These are phyloP conservation scores for Drosophila pseudoananassae DNA, from an alignment of 1,140 invertebrate species.

Conservation along the genomic window DNA sequence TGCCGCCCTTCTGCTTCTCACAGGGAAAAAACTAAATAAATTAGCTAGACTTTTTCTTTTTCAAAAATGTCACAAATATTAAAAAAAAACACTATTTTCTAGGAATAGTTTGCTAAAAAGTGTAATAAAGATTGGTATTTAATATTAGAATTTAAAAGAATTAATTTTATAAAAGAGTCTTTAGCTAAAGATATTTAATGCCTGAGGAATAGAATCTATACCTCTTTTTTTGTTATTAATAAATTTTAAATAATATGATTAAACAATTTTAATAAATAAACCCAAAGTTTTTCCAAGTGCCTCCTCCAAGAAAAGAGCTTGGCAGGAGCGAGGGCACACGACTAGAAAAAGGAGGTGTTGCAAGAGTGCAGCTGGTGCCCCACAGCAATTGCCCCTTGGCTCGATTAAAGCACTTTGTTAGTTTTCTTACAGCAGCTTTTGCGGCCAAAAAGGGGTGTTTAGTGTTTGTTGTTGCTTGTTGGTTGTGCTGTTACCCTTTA, in stretches of 20 bases:
- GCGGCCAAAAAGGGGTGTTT: not conserved
- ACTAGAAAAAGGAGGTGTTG: not conserved
- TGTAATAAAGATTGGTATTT: too few species aligned
- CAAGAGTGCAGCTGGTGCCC: slow-evolving; percentile 16
- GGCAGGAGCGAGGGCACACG: not conserved
- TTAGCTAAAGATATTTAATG: too few species aligned
- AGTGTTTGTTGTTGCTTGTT: not conserved
- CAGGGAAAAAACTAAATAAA: not conserved
- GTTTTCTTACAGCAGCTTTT: slow-evolving; percentile 48
- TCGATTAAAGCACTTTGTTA: slow-evolving; percentile 73
- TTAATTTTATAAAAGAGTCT: too few species aligned
- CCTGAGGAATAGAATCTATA: too few species aligned
- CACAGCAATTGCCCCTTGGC: slow-evolving; percentile 52
- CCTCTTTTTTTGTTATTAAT: too few species aligned
- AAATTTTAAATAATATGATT: too few species aligned
- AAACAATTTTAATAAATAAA: too few species aligned
- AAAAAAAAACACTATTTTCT: not conserved
- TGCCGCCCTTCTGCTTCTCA: slow-evolving; percentile 17
- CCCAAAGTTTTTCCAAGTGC: not conserved
- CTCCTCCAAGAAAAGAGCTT: not conserved
- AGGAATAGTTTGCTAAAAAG: too few species aligned
- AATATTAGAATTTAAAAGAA: too few species aligned
- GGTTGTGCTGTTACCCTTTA: slow-evolving; percentile 25
- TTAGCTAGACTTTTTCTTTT: not conserved
- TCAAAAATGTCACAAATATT: too few species aligned